phyloP scores from a whole-genome alignment of 2,797 vertebrate species.

The Florisuga fusca region DNA sequence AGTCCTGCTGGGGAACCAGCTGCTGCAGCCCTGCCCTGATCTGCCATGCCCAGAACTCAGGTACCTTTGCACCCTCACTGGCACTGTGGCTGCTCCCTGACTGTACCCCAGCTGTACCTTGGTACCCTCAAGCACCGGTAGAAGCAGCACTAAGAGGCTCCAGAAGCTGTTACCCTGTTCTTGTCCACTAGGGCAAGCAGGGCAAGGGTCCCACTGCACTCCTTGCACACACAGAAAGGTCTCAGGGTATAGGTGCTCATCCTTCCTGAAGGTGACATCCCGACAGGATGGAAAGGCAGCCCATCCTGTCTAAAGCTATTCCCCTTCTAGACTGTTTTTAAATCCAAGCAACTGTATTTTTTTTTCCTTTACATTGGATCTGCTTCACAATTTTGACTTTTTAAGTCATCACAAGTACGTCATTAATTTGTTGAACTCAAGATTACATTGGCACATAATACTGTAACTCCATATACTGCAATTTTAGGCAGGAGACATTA shows the following conservation, averaged over 20 bases:
- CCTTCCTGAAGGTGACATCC: too few relatives aligned
- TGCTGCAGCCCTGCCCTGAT: not conserved
- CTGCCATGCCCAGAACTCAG: not conserved
- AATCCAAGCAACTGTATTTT: not conserved
- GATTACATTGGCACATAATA: not conserved
- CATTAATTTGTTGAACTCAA: not conserved
- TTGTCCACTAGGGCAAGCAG: fast-evolving
- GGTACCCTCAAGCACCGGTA: not conserved
- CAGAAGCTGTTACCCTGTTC: fast-evolving
- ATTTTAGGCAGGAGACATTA: not conserved
- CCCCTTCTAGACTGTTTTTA: not conserved
- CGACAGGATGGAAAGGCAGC: not conserved
- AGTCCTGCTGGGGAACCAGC: not conserved
- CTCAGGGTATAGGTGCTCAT: not conserved
- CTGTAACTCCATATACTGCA: not conserved
- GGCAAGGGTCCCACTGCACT: fast-evolving
- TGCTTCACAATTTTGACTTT: not conserved
- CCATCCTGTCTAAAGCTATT: fast-evolving
- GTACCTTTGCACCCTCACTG: too few relatives aligned
- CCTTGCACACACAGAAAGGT: fast-evolving
- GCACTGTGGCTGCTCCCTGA: not conserved
- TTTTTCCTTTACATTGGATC: not conserved
- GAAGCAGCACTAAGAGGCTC: not conserved
- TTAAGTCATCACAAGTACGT: not conserved
- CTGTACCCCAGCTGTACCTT: not conserved